These are phyloP conservation scores for Apodemia mormo DNA, from an alignment of 2,888 invertebrate genomes.

Conservation along the genomic window DNA sequence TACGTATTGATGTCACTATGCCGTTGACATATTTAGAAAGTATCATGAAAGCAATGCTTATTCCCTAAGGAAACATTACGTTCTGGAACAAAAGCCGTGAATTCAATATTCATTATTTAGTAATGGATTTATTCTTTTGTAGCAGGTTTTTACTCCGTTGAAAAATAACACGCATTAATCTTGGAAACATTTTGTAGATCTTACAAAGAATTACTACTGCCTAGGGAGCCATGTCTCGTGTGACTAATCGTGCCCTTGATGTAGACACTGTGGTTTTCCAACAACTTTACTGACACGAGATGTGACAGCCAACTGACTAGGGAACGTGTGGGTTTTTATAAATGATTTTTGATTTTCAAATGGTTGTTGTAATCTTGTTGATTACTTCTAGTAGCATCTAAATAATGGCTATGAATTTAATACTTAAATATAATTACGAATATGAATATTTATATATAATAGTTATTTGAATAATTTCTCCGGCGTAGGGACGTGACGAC, in stretches of 20 bases:
- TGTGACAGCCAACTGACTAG: not conserved
- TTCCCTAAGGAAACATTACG: not conserved
- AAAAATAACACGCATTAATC: constrained; percentile 2
- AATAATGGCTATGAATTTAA: not conserved
- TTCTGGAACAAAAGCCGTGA: not conserved
- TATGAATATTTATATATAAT: too few species aligned
- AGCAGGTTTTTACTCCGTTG: not conserved
- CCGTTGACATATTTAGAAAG: too few species aligned
- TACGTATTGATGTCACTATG: too few species aligned
- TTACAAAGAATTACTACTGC: constrained; percentile 6
- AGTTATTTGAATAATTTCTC: too few species aligned
- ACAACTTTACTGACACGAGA: not conserved
- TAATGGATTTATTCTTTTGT: constrained; percentile 2
- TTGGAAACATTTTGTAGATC: constrained; percentile 1
- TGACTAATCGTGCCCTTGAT: constrained; percentile 7
- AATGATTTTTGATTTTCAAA: not conserved
- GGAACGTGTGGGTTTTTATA: not conserved
- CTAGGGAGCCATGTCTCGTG: constrained; percentile 8
- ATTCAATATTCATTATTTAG: constrained; percentile 5
- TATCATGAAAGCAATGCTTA: too few species aligned
- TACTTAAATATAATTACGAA: too few species aligned
- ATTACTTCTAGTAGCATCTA: not conserved
- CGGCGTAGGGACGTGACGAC: too few species aligned
- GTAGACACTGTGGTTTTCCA: not conserved
- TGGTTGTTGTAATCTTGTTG: not conserved